phyloP scores from a whole-genome alignment of 2,888 invertebrate genomes.

The Perizoma flavofasciatum region DNA sequence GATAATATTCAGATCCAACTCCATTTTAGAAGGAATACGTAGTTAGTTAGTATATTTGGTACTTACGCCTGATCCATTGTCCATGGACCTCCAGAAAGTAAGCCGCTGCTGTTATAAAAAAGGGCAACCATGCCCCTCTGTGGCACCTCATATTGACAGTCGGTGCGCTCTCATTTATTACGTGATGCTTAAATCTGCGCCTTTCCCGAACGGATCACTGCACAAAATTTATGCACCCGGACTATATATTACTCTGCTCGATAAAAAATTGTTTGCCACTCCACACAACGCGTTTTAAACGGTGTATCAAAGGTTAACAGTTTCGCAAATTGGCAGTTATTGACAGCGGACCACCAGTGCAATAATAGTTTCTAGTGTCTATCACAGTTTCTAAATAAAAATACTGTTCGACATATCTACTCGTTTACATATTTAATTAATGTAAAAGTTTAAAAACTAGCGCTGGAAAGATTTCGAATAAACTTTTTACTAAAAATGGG shows the following conservation, averaged over 20 bases:
- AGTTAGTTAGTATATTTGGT: constrained; percentile 23
- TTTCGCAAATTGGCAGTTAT: constrained; percentile 33
- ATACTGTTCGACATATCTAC: too few relatives aligned
- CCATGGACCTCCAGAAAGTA: constrained; percentile 45
- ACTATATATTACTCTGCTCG: constrained; percentile 17
- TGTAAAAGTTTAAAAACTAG: too few relatives aligned
- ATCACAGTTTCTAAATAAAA: too few relatives aligned
- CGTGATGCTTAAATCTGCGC: constrained; percentile 35
- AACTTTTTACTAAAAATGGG: too few relatives aligned
- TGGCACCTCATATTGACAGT: constrained; percentile 56
- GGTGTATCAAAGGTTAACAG: constrained; percentile 19
- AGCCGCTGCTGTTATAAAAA: constrained; percentile 48
- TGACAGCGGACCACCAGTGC: not conserved
- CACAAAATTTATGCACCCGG: constrained; percentile 39
- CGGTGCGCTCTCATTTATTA: constrained; percentile 52
- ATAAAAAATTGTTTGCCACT: constrained; percentile 36
- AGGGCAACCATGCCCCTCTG: constrained; percentile 57
- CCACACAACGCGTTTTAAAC: constrained; percentile 44
- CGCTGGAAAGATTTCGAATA: too few relatives aligned
- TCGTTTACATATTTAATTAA: too few relatives aligned
- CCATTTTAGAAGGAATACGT: too few relatives aligned
- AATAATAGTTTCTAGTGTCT: too few relatives aligned
- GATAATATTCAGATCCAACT: too few relatives aligned
- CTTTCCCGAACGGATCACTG: constrained; percentile 40
- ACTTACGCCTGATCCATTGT: constrained; percentile 64